Evolutionary conservation across 2,888 invertebrate species (phyloP).

Genomic region (Globia sparganii): DNA sequence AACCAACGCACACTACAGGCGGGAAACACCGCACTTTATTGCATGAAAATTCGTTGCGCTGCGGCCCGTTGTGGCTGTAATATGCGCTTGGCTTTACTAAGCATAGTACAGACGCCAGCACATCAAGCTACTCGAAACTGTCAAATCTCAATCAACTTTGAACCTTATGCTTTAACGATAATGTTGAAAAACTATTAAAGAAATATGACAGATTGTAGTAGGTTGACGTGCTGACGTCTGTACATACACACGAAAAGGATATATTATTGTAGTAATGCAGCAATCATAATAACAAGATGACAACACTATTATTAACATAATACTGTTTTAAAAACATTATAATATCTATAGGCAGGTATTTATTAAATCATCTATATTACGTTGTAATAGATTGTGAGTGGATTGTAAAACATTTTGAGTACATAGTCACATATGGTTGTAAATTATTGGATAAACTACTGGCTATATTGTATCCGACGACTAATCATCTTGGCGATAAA

Average conservation of each 20-base stretch:
- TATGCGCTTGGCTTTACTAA: no score
- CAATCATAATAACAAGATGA: not conserved
- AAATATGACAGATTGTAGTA: no score
- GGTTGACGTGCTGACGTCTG: no score
- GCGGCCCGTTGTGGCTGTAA: not conserved
- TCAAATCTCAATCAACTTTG: no score
- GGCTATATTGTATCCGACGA: not conserved
- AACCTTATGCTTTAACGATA: no score
- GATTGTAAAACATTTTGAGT: conserved; percentile 14
- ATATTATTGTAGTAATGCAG: not conserved
- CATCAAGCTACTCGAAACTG: no score
- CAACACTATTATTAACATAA: not conserved
- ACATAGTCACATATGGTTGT: not conserved
- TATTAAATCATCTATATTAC: conserved; percentile 17
- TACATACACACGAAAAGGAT: not conserved
- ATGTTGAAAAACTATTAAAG: no score
- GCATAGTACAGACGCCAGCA: not conserved
- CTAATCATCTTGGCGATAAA: not conserved
- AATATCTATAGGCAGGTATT: no score
- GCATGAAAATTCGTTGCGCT: not conserved
- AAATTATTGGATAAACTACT: conserved; percentile 9
- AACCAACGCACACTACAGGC: not conserved
- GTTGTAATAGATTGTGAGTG: conserved; percentile 14
- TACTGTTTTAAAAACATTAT: conserved; percentile 18
- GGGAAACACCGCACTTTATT: not conserved